Conservation (phyloP, 2,888 invertebrate species). For the Adelognathus sp. region DNA sequence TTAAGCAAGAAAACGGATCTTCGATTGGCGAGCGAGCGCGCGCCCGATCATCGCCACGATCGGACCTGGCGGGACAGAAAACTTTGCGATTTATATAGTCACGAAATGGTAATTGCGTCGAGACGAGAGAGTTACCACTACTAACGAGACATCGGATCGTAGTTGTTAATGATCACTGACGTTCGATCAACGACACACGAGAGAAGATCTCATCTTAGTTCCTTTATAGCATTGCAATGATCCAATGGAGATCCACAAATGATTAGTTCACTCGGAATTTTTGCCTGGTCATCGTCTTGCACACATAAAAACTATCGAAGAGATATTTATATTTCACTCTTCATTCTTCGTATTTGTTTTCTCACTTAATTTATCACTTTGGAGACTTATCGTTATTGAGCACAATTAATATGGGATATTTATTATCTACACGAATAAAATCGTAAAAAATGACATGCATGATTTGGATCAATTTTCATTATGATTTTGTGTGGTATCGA, state of each 20-base stretch:
- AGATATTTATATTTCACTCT: too few relatives aligned
- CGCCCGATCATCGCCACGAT: constrained; percentile 9
- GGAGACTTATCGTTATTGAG: too few relatives aligned
- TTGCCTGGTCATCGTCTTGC: constrained; percentile 29
- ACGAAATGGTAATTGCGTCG: constrained; percentile 61
- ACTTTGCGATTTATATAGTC: constrained; percentile 50
- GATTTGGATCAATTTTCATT: too few relatives aligned
- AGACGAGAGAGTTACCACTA: constrained; percentile 47
- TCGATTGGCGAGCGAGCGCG: not conserved
- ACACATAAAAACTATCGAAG: too few relatives aligned
- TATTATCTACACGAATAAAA: too few relatives aligned
- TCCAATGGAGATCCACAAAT: too few relatives aligned
- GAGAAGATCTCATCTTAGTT: not conserved
- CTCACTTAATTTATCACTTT: too few relatives aligned
- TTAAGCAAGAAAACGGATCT: constrained; percentile 33
- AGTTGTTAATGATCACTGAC: constrained; percentile 42
- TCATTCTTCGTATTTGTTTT: too few relatives aligned
- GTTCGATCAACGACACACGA: constrained; percentile 4
- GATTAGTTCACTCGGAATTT: constrained; percentile 30
- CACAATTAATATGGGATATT: too few relatives aligned
- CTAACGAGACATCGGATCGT: constrained; percentile 48
- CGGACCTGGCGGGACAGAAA: not conserved
- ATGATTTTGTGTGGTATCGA: too few relatives aligned
- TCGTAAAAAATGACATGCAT: too few relatives aligned
- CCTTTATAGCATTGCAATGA: too few relatives aligned